A percentile compares a stretch with the other conserved stretches of the same genome.
phyloP scores from a whole-genome alignment of 2,113 vertebrate species.

The Cavia aperea region DNA sequence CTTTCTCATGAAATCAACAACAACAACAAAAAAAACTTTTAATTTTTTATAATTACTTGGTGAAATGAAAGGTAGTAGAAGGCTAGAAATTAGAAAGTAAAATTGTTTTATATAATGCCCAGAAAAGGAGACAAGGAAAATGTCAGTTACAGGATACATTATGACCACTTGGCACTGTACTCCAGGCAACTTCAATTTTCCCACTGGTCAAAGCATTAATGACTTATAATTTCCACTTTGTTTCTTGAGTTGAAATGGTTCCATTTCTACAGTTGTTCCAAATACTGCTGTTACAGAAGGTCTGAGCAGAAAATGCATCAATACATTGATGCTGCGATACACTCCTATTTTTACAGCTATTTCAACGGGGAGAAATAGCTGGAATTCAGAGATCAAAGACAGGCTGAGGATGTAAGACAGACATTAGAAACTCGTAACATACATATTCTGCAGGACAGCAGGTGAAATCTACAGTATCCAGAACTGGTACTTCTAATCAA shows the following conservation, averaged over 20 bases:
- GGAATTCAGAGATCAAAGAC: not conserved
- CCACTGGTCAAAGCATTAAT: too few relatives aligned
- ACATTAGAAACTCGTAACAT: not conserved
- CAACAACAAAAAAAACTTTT: too few relatives aligned
- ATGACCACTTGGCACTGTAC: not conserved
- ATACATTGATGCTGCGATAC: not conserved
- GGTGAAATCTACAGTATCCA: accelerated
- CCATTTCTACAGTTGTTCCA: not conserved
- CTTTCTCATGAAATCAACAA: too few relatives aligned
- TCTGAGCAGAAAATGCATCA: not conserved
- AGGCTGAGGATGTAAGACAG: not conserved
- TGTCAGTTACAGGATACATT: not conserved
- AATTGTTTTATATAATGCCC: not conserved
- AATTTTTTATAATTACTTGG: not conserved
- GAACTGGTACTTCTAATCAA: not conserved
- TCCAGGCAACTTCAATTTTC: not conserved
- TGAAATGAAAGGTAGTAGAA: not conserved
- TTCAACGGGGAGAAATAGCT: not conserved
- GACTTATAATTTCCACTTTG: not conserved
- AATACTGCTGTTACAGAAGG: not conserved
- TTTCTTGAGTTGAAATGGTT: not conserved
- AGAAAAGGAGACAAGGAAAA: not conserved
- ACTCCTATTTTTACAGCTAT: not conserved
- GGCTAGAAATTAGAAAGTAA: not conserved
- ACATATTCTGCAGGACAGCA: not conserved